These are phyloP conservation scores for Acronicta psi DNA, from an alignment of 2,888 invertebrate species.

Conservation along the genomic window DNA sequence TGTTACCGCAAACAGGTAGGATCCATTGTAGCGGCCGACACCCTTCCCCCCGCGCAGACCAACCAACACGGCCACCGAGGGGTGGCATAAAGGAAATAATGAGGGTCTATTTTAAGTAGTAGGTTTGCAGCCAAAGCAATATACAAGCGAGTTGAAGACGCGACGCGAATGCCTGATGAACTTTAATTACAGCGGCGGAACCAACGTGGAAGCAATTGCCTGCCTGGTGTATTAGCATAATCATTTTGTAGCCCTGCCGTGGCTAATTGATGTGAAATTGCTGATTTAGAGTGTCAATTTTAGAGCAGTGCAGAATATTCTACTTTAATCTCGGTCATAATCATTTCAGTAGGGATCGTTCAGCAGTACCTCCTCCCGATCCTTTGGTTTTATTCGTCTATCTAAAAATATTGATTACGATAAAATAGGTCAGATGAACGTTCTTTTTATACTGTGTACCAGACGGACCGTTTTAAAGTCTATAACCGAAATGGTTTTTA, in stretches of 20 bases:
- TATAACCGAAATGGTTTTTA: conserved; percentile 59
- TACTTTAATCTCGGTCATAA: conserved; percentile 52
- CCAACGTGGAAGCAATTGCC: conserved; percentile 75
- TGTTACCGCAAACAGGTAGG: conserved; percentile 69
- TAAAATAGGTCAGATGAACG: conserved; percentile 38
- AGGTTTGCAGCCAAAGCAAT: conserved; percentile 66
- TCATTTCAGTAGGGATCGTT: conserved; percentile 46
- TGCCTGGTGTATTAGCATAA: conserved; percentile 78
- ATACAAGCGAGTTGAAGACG: conserved; percentile 70
- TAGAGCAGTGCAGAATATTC: conserved; percentile 34
- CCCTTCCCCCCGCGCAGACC: conserved; percentile 45
- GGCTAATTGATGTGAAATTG: conserved; percentile 76
- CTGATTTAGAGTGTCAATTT: conserved; percentile 59
- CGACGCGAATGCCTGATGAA: conserved; percentile 75
- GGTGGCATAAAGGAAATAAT: conserved; percentile 57
- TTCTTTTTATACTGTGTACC: conserved; percentile 39
- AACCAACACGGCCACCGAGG: conserved; percentile 50
- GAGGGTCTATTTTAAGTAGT: conserved; percentile 60
- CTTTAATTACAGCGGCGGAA: conserved; percentile 75
- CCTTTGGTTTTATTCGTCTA: conserved; percentile 37
- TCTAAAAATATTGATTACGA: conserved; percentile 49
- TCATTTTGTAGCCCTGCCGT: conserved; percentile 70
- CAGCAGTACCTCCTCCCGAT: conserved; percentile 28
- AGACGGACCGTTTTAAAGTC: conserved; percentile 54
- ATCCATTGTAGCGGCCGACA: conserved; percentile 52